Conservation (phyloP, 92 coral and sea anemone genomes). For the Epizoanthus scotinus region DNA sequence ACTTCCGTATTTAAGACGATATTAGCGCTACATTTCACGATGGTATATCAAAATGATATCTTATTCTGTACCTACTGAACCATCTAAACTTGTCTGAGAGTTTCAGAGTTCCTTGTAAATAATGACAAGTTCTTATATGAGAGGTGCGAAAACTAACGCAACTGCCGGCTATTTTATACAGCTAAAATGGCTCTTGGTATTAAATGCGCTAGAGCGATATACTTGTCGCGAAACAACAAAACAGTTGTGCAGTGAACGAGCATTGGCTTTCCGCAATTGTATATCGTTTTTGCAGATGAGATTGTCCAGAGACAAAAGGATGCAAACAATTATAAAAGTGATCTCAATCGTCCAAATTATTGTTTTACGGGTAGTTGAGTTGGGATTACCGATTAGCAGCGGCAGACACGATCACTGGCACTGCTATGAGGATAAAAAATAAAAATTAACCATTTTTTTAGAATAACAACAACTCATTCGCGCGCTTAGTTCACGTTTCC, state of each 20-base stretch:
- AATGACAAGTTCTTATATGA: background rate
- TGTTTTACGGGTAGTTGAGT: background rate
- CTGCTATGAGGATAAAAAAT: background rate
- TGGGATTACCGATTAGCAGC: background rate
- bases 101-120: background rate
- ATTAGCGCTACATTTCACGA: constrained; percentile 24
- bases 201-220: too few relatives aligned
- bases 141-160: constrained; percentile 27
- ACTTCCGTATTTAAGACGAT: constrained; percentile 38
- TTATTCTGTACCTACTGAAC: background rate
- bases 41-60: constrained; percentile 31
- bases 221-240: background rate
- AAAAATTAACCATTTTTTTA: background rate
- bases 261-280: constrained; percentile 17
- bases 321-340: background rate
- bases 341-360: background rate
- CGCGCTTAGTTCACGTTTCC: constrained; percentile 27
- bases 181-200: background rate
- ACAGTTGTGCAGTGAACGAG: background rate
- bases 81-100: background rate
- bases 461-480: constrained; percentile 10
- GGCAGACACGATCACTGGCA: background rate
- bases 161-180: background rate
- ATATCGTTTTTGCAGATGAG: constrained; percentile 10
- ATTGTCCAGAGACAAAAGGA: constrained; percentile 7